Conservation (phyloP, 1,140 invertebrate species). For the Drosophila mauritiana region DNA sequence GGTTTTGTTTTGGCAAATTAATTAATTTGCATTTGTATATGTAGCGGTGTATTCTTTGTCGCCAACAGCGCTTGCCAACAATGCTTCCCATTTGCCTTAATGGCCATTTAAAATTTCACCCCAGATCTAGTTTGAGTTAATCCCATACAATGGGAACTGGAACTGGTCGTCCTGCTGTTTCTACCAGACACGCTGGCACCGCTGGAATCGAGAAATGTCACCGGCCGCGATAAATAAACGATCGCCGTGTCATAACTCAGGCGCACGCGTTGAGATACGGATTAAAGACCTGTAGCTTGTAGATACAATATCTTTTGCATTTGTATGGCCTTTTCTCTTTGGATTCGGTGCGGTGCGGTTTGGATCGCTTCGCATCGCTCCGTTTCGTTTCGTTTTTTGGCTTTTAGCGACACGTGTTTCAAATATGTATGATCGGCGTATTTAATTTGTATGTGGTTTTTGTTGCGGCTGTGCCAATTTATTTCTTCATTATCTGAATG, state of each 20-base stretch:
- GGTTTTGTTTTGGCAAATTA: slow-evolving; percentile 47
- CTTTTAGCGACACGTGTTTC: slow-evolving; percentile 79
- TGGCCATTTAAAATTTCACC: slow-evolving; percentile 79
- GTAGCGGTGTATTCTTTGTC: slow-evolving; percentile 62
- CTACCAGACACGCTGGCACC: slow-evolving; percentile 75
- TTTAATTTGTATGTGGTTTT: slow-evolving; percentile 51
- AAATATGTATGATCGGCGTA: slow-evolving; percentile 63
- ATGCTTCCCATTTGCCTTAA: slow-evolving; percentile 70
- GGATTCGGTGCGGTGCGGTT: slow-evolving; percentile 14
- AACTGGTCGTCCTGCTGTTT: slow-evolving; percentile 58
- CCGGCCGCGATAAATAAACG: slow-evolving; percentile 42
- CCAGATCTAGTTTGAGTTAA: slow-evolving; percentile 63
- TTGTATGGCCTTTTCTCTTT: slow-evolving; percentile 69
- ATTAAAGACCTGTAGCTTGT: slow-evolving; percentile 12
- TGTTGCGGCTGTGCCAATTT: slow-evolving; percentile 72
- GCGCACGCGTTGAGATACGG: slow-evolving; percentile 72
- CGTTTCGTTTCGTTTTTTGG: slow-evolving; percentile 24
- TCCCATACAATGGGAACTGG: slow-evolving; percentile 59
- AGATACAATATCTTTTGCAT: slow-evolving; percentile 58
- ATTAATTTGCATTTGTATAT: slow-evolving; percentile 79
- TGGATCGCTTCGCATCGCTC: slow-evolving; percentile 3
- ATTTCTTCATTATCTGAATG: slow-evolving; percentile 76
- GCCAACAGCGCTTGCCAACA: slow-evolving; percentile 56
- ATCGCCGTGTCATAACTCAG: slow-evolving; percentile 68
- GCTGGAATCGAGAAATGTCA: slow-evolving; percentile 50